Evolutionary conservation across 1,140 invertebrate species (phyloP), one percentile per base, ranked within the genome.

Genomic region (Drosophila takahashii): DNA sequence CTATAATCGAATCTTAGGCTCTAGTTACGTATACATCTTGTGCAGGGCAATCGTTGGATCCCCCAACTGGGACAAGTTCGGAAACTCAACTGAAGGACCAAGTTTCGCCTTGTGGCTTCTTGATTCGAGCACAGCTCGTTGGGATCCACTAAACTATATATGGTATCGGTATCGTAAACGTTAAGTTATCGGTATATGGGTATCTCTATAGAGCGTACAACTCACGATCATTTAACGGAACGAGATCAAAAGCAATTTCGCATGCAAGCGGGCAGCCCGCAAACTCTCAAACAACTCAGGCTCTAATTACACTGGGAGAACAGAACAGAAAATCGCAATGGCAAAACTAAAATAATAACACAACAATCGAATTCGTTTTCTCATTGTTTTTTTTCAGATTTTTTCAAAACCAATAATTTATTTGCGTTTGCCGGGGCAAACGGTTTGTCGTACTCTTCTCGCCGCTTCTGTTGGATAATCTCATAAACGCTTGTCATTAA

Each of bases 1-100:
- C 39, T 77, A 64, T 77, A 59, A 62, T 86, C 77, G 76, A 86
- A 87, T 69, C 89, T 90, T 90, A 90, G 22, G 47, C 44, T 42
- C 90, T 91, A 91, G 18, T 91, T 91, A 91, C 90, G 90, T 91
- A 91, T 91, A 91, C 90, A 91, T 91, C 78, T 77, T 84, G 71
- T 90, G 83, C 80, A 87, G 90, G 85, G 77, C 77, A 62, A 62
- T 77, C 67, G 32, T 60, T 75, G 81, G 51, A 80, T 69, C 67
- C 59, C 75, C 67, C 34, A 36, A 59, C 58, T 76, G 65, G 64
- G 51, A 58, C 58, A 44, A 73, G 69, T 61, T 53, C 41, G 39
- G 48, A 54, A 84, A 84, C 81, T 78, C 54, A 77, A 86, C 77
- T 54, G 73, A 81, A 80, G 57, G 39, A 69, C 54, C 50, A 47